phyloP scores from a whole-genome alignment of 2,797 vertebrate genomes.

The Danio kyathit region DNA sequence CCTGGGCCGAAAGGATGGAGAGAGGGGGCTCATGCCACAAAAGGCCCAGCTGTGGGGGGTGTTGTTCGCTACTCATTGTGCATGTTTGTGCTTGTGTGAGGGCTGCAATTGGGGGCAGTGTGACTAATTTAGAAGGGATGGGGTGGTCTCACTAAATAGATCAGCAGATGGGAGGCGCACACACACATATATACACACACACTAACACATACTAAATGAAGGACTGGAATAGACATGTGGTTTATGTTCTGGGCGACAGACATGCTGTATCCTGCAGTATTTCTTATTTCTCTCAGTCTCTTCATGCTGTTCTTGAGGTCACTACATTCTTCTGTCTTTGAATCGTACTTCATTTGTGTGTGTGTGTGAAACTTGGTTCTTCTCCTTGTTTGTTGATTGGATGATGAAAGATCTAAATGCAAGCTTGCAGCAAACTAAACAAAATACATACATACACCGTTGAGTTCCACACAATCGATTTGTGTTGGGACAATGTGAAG shows the following conservation, averaged over 20 bases:
- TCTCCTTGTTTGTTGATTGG: too few species aligned
- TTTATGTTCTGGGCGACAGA: conserved; percentile 24
- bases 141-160: conserved; percentile 46
- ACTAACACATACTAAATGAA: not conserved
- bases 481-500: too few species aligned
- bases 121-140: conserved; percentile 55
- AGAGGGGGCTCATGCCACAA: conserved; percentile 53
- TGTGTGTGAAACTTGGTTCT: too few species aligned
- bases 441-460: too few species aligned
- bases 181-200: conserved; percentile 31
- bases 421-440: too few species aligned
- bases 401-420: too few species aligned
- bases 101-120: conserved; percentile 33
- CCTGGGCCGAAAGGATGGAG: conserved; percentile 53
- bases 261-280: conserved; percentile 2
- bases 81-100: conserved; percentile 41
- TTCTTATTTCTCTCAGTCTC: not conserved
- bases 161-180: conserved; percentile 57
- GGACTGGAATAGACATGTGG: conserved; percentile 12
- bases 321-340: conserved; percentile 1
- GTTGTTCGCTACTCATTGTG: conserved; percentile 52
- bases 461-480: too few species aligned
- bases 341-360: not conserved
- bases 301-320: not conserved
- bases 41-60: conserved; percentile 61